A percentile compares a stretch with the other conserved stretches of the same genome.
phyloP scores from a whole-genome alignment of 2,888 invertebrate species.

The Apamea epomidion region DNA sequence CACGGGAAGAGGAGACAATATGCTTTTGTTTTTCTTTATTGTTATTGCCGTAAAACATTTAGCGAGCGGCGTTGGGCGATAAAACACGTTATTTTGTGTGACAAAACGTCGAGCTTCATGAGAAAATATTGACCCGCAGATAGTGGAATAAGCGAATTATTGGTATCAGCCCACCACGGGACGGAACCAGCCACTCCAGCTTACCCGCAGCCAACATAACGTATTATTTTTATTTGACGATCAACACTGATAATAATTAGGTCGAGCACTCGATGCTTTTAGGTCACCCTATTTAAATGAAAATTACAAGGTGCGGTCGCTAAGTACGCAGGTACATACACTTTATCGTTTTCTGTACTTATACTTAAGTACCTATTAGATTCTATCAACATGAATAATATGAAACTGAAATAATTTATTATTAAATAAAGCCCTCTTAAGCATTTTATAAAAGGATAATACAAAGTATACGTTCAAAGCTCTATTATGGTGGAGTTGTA shows the following conservation, averaged over 20 bases:
- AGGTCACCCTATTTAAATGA: slow-evolving; percentile 47
- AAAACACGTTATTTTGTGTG: slow-evolving; percentile 90
- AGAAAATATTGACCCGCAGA: slow-evolving; percentile 90
- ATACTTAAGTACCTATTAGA: not conserved
- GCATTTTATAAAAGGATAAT: slow-evolving; percentile 27
- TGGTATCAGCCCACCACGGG: slow-evolving; percentile 75
- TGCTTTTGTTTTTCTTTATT: slow-evolving; percentile 90
- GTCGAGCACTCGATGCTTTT: slow-evolving; percentile 50
- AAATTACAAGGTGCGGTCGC: slow-evolving; percentile 45
- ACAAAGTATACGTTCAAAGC: slow-evolving; percentile 26
- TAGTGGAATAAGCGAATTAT: slow-evolving; percentile 89
- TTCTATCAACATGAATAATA: slow-evolving; percentile 8
- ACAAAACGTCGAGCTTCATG: slow-evolving; percentile 90
- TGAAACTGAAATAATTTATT: slow-evolving; percentile 12
- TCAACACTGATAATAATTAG: slow-evolving; percentile 58
- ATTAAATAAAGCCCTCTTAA: not conserved
- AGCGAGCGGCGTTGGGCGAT: slow-evolving; percentile 83
- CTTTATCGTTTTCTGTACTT: slow-evolving; percentile 9
- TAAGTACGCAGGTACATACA: slow-evolving; percentile 31
- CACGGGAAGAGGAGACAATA: slow-evolving; percentile 84
- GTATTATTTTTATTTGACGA: slow-evolving; percentile 69
- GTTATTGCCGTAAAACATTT: slow-evolving; percentile 90
- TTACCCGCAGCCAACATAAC: slow-evolving; percentile 63
- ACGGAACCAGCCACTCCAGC: slow-evolving; percentile 75
- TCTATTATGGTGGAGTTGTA: slow-evolving; percentile 11